Conservation (phyloP, 2,797 vertebrate species). For the Sternarchorhynchus goeldii region DNA sequence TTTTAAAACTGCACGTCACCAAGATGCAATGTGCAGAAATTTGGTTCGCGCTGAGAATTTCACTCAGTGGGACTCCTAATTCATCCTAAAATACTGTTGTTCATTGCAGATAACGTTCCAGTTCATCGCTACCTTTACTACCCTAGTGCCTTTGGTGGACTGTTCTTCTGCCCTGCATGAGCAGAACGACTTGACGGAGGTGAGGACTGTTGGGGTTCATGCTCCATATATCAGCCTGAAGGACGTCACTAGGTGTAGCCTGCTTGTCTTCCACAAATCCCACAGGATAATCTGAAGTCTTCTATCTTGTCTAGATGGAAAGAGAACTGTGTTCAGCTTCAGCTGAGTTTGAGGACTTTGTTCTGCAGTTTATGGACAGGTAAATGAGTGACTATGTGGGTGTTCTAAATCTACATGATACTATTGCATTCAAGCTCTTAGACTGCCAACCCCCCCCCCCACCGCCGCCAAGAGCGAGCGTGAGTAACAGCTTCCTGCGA, state of each 20-base stretch:
- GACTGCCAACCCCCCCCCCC: too few relatives aligned
- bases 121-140: conserved; percentile 97
- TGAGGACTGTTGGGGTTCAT: conserved; percentile 57
- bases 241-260: neutral
- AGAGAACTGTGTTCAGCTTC: conserved; percentile 92
- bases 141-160: conserved; percentile 98
- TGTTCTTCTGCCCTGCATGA: conserved; percentile 90
- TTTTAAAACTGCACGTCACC: neutral
- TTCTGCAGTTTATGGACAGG: conserved; percentile 98
- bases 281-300: neutral
- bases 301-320: conserved; percentile 66
- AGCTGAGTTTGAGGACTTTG: conserved; percentile 97
- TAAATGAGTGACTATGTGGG: conserved; percentile 57
- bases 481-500: neutral
- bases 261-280: neutral
- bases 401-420: conserved; percentile 24
- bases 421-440: neutral
- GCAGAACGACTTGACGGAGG: conserved; percentile 87
- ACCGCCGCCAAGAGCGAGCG: neutral
- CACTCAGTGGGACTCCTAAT: neutral
- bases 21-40: neutral
- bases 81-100: neutral
- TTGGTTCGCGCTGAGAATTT: neutral
- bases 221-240: neutral
- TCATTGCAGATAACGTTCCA: conserved; percentile 94